These are phyloP conservation scores for Pygoscelis adeliae DNA, from an alignment of 2,113 vertebrate species.

Conservation along the genomic window DNA sequence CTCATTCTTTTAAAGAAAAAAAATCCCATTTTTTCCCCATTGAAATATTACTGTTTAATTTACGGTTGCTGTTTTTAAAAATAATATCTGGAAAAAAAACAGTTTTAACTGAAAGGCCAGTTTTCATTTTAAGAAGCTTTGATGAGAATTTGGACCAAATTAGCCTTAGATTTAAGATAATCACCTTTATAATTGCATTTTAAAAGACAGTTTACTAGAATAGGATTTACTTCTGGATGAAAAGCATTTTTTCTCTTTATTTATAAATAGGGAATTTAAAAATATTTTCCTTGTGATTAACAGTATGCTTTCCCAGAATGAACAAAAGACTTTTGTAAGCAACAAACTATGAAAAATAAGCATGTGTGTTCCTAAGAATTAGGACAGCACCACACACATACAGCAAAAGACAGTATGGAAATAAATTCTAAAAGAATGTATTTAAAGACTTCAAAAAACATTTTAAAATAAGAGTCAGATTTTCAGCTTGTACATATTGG, in stretches of 20 bases:
- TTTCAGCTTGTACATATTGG: neutral
- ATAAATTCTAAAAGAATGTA: neutral
- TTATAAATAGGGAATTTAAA: neutral
- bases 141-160: neutral
- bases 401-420: neutral
- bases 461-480: neutral
- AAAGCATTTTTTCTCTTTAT: neutral
- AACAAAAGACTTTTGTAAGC: slow-evolving; percentile 5
- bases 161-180: neutral
- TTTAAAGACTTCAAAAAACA: neutral
- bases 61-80: neutral
- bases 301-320: neutral
- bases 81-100: fast-evolving
- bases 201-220: neutral
- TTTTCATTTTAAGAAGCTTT: neutral
- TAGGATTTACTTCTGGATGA: neutral
- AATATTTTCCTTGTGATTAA: slow-evolving; percentile 19
- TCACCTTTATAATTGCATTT: neutral
- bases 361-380: neutral
- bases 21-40: fast-evolving
- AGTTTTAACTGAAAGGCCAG: neutral
- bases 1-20: neutral
- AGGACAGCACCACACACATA: neutral
- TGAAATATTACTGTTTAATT: neutral
- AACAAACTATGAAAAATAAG: neutral